A percentile compares a stretch with the other conserved stretches of the same genome.
phyloP scores from a whole-genome alignment of 1,140 invertebrate genomes.

The Bombus waltoni region DNA sequence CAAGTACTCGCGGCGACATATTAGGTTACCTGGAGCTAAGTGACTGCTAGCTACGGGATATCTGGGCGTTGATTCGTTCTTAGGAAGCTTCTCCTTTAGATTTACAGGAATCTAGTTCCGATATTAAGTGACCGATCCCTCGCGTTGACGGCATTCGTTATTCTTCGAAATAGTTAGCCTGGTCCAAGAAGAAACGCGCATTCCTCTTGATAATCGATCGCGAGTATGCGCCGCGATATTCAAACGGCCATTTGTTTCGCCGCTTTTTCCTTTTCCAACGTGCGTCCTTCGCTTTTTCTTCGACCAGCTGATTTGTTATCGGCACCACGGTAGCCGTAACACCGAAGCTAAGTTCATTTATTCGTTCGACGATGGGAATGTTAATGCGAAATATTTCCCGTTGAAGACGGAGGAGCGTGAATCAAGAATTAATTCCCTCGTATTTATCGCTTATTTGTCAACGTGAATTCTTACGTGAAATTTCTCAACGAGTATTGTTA shows the following conservation, averaged over 20 bases:
- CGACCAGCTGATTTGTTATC: not conserved
- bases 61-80: conserved; percentile 45
- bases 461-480: too few species aligned
- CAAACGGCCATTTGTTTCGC: too few species aligned
- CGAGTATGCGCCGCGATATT: too few species aligned
- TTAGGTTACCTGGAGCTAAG: conserved; percentile 59
- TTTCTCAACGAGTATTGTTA: too few species aligned
- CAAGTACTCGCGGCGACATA: conserved; percentile 49
- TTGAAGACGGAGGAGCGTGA: too few species aligned
- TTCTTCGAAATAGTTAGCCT: conserved; percentile 6
- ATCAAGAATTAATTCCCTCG: too few species aligned
- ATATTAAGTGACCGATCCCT: conserved; percentile 10
- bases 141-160: conserved; percentile 12
- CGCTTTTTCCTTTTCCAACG: too few species aligned
- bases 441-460: too few species aligned
- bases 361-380: too few species aligned
- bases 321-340: not conserved
- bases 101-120: conserved; percentile 18
- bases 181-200: not conserved
- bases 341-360: not conserved
- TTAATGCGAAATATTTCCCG: too few species aligned
- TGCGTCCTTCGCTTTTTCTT: too few species aligned
- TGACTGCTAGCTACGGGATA: conserved; percentile 15
- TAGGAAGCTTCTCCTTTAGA: conserved; percentile 9
- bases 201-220: too few species aligned